phyloP scores from a whole-genome alignment of 2,113 vertebrate species.

The Aegithalos caudatus region DNA sequence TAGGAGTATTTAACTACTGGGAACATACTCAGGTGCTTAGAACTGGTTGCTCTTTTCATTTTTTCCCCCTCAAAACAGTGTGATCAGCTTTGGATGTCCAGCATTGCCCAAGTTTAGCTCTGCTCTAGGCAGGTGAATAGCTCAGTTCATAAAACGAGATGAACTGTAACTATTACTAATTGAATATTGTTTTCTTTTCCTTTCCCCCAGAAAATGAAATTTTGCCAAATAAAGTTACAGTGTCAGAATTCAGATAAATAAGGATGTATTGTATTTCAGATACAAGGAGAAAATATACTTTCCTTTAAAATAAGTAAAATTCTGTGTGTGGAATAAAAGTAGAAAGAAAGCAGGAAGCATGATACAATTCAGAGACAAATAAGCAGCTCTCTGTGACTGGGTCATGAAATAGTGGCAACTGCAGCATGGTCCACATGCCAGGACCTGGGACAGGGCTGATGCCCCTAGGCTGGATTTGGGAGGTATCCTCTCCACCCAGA shows the following conservation, averaged over 20 bases:
- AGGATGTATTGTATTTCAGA: neutral
- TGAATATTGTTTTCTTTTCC: neutral
- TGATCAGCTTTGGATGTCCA: neutral
- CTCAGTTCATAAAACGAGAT: neutral
- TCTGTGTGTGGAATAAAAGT: fast-evolving
- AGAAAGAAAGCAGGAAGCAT: neutral
- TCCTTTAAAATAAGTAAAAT: neutral
- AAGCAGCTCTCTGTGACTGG: neutral
- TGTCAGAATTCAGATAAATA: neutral
- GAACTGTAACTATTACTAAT: neutral
- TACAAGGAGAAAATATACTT: neutral
- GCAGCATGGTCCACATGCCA: neutral
- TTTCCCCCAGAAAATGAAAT: neutral
- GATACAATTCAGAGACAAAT: neutral
- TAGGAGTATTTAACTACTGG: neutral
- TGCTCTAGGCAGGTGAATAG: neutral
- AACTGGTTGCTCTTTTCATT: neutral
- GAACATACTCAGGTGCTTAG: neutral
- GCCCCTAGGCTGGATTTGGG: neutral
- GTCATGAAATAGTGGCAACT: neutral
- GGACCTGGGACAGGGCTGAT: neutral
- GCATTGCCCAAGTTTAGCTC: neutral
- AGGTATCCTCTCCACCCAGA: neutral
- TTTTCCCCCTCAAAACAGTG: neutral
- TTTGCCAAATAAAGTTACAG: neutral